These are phyloP conservation scores for Eremobia ochroleuca DNA, from an alignment of 2,888 invertebrate genomes.

Conservation along the genomic window DNA sequence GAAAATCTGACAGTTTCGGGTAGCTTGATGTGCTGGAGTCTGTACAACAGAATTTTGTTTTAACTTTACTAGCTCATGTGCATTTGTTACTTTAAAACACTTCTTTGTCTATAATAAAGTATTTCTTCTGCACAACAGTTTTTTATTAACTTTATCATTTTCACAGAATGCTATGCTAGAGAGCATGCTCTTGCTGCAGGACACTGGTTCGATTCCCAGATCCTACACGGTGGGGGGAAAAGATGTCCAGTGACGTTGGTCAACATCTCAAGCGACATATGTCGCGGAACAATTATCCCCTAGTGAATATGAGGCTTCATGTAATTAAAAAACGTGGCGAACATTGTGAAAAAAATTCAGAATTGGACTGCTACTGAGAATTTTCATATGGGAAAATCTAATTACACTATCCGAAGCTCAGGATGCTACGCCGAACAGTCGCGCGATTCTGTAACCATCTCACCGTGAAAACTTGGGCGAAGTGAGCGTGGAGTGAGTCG, in stretches of 20 bases:
- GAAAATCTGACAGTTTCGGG: too few relatives aligned
- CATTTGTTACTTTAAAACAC: slow-evolving; percentile 27
- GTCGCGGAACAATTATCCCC: not conserved
- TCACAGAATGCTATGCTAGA: not conserved
- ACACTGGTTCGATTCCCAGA: not conserved
- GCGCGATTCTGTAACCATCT: too few relatives aligned
- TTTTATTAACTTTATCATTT: not conserved
- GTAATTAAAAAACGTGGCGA: not conserved
- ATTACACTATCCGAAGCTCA: not conserved
- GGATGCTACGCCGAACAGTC: not conserved
- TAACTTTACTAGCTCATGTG: slow-evolving; percentile 1
- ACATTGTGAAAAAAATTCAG: not conserved
- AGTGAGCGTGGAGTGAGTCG: too few relatives aligned
- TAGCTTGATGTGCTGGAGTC: too few relatives aligned
- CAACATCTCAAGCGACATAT: not conserved
- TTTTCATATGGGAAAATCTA: not conserved
- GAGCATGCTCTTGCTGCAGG: not conserved
- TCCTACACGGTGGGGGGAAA: not conserved
- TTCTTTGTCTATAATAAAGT: slow-evolving; percentile 27
- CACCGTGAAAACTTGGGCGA: too few relatives aligned
- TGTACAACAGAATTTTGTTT: not conserved
- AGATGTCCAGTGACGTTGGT: not conserved
- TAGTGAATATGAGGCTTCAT: not conserved
- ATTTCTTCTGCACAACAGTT: slow-evolving; percentile 14
- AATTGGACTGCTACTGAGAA: not conserved